phyloP scores from a whole-genome alignment of 2,797 vertebrate species.

The Spheniscus humboldti region DNA sequence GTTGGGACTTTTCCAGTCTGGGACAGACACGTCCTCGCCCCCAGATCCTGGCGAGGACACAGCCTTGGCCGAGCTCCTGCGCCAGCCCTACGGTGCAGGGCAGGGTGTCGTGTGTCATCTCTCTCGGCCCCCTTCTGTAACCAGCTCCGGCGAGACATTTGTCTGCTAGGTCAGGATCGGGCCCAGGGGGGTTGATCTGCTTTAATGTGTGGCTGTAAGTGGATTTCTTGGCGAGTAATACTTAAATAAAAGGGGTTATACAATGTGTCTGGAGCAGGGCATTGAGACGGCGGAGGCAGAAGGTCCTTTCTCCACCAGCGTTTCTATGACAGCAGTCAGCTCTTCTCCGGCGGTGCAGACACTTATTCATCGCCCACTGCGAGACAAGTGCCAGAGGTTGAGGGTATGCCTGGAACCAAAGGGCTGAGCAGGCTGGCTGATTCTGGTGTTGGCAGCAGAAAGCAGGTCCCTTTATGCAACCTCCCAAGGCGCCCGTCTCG shows the following conservation, averaged over 20 bases:
- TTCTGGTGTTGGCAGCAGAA: neutral
- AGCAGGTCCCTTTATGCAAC: constrained; percentile 1
- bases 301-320: neutral
- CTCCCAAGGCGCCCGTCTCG: neutral
- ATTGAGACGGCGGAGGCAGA: neutral
- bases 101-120: neutral
- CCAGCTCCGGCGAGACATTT: neutral
- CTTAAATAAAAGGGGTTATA: constrained; percentile 40
- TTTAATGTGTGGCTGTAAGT: neutral
- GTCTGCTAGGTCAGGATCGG: neutral
- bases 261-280: neutral
- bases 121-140: neutral
- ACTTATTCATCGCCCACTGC: neutral
- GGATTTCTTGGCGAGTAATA: constrained; percentile 18
- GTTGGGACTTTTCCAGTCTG: neutral
- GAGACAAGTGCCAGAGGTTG: neutral
- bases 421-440: neutral
- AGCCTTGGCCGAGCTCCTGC: neutral
- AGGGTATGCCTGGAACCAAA: neutral
- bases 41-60: neutral
- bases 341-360: neutral
- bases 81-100: neutral
- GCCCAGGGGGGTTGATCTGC: neutral
- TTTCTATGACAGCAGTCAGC: constrained; percentile 40
- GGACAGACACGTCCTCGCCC: neutral